Conservation (phyloP, 2,888 invertebrate genomes). For the Cheilosia vulpina region DNA sequence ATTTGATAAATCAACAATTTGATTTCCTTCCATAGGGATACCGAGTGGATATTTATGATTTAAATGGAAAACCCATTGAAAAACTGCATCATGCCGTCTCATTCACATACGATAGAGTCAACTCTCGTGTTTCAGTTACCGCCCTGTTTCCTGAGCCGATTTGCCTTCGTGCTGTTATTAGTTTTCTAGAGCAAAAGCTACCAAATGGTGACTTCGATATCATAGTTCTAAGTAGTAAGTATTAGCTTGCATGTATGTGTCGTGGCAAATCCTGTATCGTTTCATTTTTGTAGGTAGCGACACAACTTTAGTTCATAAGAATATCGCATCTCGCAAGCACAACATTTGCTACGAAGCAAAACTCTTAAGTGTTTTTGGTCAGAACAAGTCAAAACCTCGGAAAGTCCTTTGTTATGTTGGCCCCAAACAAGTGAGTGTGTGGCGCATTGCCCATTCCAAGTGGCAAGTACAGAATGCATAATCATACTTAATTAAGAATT, state of each 20-base stretch:
- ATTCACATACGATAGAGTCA: constrained; percentile 91
- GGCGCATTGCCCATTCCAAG: background rate
- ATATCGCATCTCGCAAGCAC: constrained; percentile 92
- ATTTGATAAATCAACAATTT: background rate
- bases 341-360: constrained; percentile 94
- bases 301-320: constrained; percentile 93
- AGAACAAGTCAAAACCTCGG: constrained; percentile 87
- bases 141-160: constrained; percentile 92
- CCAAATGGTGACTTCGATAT: constrained; percentile 96
- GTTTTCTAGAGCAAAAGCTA: constrained; percentile 89
- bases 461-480: constrained; percentile 63
- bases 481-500: constrained; percentile 78
- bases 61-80: constrained; percentile 86
- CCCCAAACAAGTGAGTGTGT: constrained; percentile 88
- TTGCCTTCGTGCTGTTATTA: constrained; percentile 92
- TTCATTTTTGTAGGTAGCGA: constrained; percentile 86
- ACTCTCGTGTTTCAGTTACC: constrained; percentile 90
- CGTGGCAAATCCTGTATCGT: background rate
- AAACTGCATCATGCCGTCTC: constrained; percentile 85
- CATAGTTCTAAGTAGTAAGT: constrained; percentile 93
- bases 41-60: constrained; percentile 85
- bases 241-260: background rate
- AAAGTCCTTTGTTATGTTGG: constrained; percentile 96
- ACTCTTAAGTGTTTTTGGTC: constrained; percentile 86
- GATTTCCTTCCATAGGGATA: constrained; percentile 85